These are phyloP conservation scores for Dipodomys stephensi DNA, from an alignment of 2,113 vertebrate genomes.

Conservation along the genomic window DNA sequence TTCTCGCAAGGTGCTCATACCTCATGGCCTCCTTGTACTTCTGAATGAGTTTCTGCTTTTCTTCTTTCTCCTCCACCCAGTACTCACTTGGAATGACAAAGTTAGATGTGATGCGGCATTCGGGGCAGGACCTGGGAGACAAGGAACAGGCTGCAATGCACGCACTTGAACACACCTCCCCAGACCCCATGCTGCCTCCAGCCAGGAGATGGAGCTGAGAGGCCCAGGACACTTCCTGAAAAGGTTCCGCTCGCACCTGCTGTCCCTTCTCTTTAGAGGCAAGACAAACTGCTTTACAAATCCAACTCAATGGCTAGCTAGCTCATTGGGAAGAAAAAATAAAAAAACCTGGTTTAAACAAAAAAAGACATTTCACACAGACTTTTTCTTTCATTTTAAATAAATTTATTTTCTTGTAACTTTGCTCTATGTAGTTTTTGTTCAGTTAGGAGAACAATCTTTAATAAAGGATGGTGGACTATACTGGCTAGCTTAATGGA, in stretches of 20 bases:
- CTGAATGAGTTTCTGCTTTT: constrained; percentile 99
- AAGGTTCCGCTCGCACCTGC: constrained; percentile 36
- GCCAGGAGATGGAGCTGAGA: constrained; percentile 49
- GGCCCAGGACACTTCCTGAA: constrained; percentile 8
- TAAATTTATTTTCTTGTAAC: constrained; percentile 87
- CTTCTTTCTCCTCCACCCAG: constrained; percentile 99
- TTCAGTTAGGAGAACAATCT: constrained; percentile 83
- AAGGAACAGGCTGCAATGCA: constrained; percentile 87
- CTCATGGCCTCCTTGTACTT: constrained; percentile 99
- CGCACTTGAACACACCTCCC: constrained; percentile 46
- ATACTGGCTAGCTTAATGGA: constrained; percentile 78
- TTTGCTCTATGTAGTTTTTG: constrained; percentile 84
- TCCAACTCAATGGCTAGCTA: constrained; percentile 71
- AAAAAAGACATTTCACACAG: constrained; percentile 88
- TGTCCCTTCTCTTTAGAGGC: constrained; percentile 20
- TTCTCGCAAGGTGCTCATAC: constrained; percentile 85
- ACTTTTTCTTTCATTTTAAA: constrained; percentile 88
- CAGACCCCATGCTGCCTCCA: constrained; percentile 60
- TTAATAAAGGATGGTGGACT: constrained; percentile 76
- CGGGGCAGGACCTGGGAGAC: constrained; percentile 96
- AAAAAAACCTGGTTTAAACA: constrained; percentile 51
- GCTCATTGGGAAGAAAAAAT: constrained; percentile 50
- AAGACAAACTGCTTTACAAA: constrained; percentile 58
- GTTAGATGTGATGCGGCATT: constrained; percentile 99
- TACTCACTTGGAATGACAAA: constrained; percentile 99